A percentile compares a stretch with the other conserved stretches of the same genome.
These are phyloP conservation scores for Myotis vivesi DNA, from an alignment of 2,797 vertebrate genomes.

Conservation along the genomic window DNA sequence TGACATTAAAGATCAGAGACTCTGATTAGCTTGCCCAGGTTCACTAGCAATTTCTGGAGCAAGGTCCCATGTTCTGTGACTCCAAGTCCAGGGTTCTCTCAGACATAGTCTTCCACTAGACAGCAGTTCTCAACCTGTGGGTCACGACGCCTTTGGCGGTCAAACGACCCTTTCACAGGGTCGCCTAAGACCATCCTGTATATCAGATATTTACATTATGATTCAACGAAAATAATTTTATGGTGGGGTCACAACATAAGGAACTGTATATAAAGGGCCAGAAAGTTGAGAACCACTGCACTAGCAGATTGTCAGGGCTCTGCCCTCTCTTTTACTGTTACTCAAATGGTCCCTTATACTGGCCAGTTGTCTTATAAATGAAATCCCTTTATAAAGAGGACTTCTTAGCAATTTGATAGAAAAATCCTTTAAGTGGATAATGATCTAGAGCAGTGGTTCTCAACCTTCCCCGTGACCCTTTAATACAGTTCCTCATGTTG, in stretches of 20 bases:
- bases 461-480: no score
- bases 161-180: no score
- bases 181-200: no score
- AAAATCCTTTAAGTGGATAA: neutral
- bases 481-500: no score
- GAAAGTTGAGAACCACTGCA: no score
- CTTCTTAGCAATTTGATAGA: neutral
- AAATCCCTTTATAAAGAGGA: neutral
- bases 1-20: slow-evolving; percentile 2
- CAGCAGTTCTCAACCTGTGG: no score
- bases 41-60: neutral
- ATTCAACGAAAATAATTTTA: no score
- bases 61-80: neutral
- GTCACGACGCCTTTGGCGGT: no score
- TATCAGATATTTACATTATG: no score
- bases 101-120: neutral
- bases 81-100: neutral
- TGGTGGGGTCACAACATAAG: no score
- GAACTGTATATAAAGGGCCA: no score
- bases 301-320: neutral
- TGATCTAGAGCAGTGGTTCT: neutral
- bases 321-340: neutral
- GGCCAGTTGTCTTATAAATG: neutral
- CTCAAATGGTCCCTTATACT: neutral
- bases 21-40: neutral